Conservation (phyloP, 2,888 invertebrate genomes). For the Autographa pulchrina region DNA sequence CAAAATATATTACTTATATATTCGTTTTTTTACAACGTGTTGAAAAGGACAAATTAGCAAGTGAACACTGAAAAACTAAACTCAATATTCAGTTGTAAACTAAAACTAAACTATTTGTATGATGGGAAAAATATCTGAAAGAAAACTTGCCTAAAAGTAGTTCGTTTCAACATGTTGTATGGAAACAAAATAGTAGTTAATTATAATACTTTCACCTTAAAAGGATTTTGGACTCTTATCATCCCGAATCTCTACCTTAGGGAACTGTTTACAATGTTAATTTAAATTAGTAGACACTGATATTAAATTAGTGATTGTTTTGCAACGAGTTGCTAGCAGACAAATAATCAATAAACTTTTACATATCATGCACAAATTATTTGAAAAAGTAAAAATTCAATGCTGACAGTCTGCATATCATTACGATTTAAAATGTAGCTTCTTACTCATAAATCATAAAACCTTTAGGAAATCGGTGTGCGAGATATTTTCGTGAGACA, state of each 20-base stretch:
- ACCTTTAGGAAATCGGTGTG: slow-evolving; percentile 55
- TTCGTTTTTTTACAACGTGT: slow-evolving; percentile 55
- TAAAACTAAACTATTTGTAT: neutral
- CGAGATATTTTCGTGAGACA: slow-evolving; percentile 68
- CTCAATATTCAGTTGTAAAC: neutral
- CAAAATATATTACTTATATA: slow-evolving; percentile 65
- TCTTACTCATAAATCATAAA: slow-evolving; percentile 59
- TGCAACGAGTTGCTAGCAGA: slow-evolving; percentile 60
- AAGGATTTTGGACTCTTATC: slow-evolving; percentile 52
- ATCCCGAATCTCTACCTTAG: slow-evolving; percentile 54
- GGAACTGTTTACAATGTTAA: slow-evolving; percentile 57
- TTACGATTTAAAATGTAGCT: slow-evolving; percentile 68
- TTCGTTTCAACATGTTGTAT: slow-evolving; percentile 54
- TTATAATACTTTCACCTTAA: slow-evolving; percentile 55
- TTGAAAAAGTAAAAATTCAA: slow-evolving; percentile 63
- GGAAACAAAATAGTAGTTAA: slow-evolving; percentile 49
- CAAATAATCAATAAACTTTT: slow-evolving; percentile 59
- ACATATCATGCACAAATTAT: slow-evolving; percentile 87
- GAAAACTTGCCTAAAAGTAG: neutral
- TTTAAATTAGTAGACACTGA: slow-evolving; percentile 60
- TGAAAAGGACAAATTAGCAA: slow-evolving; percentile 20
- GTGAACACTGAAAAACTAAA: too few species aligned
- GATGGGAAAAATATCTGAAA: too few species aligned
- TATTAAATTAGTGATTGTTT: slow-evolving; percentile 58
- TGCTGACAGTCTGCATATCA: slow-evolving; percentile 84